Evolutionary conservation across 2,113 vertebrate species (phyloP).

Genomic region (Neoarius graeffei): DNA sequence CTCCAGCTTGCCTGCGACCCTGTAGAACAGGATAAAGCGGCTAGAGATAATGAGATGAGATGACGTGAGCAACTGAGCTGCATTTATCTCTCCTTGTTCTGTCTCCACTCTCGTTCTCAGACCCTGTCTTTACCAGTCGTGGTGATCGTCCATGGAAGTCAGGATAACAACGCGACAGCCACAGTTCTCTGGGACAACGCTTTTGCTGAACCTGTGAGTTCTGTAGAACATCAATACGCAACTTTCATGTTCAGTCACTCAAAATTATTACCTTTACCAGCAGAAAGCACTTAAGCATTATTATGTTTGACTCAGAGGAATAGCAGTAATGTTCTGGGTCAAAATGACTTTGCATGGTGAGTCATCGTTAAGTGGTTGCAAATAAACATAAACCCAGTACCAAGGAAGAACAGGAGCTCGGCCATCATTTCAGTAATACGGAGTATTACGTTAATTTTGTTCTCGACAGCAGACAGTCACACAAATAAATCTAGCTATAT

Average conservation of each 20-base stretch:
- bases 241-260: background rate
- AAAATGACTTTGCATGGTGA: slow-evolving; percentile 25
- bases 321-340: slow-evolving; percentile 40
- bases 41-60: too few relatives aligned
- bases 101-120: slow-evolving; percentile 62
- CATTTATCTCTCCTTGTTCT: background rate
- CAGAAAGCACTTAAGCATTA: slow-evolving; percentile 20
- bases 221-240: background rate
- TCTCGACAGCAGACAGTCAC: background rate
- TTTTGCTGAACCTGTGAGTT: slow-evolving; percentile 90
- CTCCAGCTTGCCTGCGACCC: too few relatives aligned
- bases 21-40: too few relatives aligned
- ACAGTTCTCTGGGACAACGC: slow-evolving; percentile 98
- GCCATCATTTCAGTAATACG: background rate
- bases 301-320: slow-evolving; percentile 8
- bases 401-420: background rate
- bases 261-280: background rate
- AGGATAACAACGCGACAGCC: slow-evolving; percentile 97
- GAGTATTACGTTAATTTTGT: background rate
- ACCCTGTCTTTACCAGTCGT: slow-evolving; percentile 94
- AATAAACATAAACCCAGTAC: slow-evolving; percentile 23
- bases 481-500: too few relatives aligned
- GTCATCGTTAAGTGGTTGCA: slow-evolving; percentile 22
- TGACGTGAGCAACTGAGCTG: background rate
- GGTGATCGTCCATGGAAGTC: slow-evolving; percentile 95